Percentiles rank a stretch among this genome's conserved stretches.
These are phyloP conservation scores for Dryococelus australis DNA, from an alignment of 2,888 invertebrate genomes.

Conservation along the genomic window DNA sequence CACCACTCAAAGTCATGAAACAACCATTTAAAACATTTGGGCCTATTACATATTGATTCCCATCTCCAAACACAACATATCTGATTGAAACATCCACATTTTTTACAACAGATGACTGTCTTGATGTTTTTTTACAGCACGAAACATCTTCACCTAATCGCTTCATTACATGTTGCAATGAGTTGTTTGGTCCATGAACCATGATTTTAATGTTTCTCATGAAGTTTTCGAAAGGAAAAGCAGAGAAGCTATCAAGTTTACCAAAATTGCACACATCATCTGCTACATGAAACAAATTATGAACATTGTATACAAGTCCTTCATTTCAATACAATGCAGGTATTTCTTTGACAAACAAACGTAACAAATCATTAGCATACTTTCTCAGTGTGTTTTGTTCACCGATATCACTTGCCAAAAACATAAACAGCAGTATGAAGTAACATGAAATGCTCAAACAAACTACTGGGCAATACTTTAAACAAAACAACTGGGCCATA, in stretches of 20 bases:
- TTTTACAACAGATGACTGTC: not conserved
- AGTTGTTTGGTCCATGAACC: not conserved
- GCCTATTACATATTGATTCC: not conserved
- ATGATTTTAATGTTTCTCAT: not conserved
- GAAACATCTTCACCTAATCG: not conserved
- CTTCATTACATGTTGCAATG: not conserved
- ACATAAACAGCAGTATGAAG: conserved; percentile 2
- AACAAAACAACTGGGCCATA: not conserved
- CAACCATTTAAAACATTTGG: not conserved
- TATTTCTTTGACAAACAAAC: not conserved
- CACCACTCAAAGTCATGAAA: not conserved
- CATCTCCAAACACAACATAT: not conserved
- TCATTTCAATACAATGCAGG: not conserved
- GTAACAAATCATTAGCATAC: not conserved
- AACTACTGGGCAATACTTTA: not conserved
- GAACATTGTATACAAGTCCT: not conserved
- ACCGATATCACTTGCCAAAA: conserved; percentile 1
- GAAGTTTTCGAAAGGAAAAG: not conserved
- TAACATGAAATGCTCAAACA: not conserved
- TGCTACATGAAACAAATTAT: not conserved
- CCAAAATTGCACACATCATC: conserved; percentile 1
- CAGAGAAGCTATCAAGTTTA: not conserved
- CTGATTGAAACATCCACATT: not conserved
- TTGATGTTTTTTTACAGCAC: not conserved
- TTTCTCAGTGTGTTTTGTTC: not conserved